phyloP scores from a whole-genome alignment of 2,797 vertebrate genomes.

The Pangasius djambal region DNA sequence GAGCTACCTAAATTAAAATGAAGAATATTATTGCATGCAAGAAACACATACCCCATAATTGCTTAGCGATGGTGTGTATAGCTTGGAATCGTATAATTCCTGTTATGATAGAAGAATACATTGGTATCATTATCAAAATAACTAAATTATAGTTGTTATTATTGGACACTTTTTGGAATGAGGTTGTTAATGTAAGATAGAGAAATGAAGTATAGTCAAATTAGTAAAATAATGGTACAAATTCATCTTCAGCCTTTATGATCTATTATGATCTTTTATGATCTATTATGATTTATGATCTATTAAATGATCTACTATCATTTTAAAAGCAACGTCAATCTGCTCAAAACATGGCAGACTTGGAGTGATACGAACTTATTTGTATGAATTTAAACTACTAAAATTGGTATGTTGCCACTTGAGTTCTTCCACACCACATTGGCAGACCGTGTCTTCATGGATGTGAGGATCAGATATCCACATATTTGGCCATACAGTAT shows the following conservation, averaged over 20 bases:
- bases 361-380: background rate
- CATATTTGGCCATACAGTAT: background rate
- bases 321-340: background rate
- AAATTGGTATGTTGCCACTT: background rate
- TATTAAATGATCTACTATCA: background rate
- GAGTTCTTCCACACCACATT: too few relatives aligned
- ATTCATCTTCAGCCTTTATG: background rate
- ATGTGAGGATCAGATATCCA: background rate
- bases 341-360: background rate
- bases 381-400: background rate
- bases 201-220: background rate
- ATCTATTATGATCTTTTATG: too few relatives aligned
- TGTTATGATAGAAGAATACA: slow-evolving; percentile 52
- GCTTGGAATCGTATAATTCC: slow-evolving; percentile 39
- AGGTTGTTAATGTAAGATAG: background rate
- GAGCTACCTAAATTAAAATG: background rate
- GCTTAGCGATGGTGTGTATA: slow-evolving; percentile 61
- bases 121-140: background rate
- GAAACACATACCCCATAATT: slow-evolving; percentile 63
- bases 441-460: too few relatives aligned
- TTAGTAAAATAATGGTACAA: background rate
- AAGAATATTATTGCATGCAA: slow-evolving; percentile 10
- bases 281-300: too few relatives aligned
- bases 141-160: background rate
- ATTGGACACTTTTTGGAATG: background rate